A percentile compares a stretch with the other conserved stretches of the same genome.
Evolutionary conservation across 2,113 vertebrate species (phyloP).

Genomic region (Spea multiplicata): DNA sequence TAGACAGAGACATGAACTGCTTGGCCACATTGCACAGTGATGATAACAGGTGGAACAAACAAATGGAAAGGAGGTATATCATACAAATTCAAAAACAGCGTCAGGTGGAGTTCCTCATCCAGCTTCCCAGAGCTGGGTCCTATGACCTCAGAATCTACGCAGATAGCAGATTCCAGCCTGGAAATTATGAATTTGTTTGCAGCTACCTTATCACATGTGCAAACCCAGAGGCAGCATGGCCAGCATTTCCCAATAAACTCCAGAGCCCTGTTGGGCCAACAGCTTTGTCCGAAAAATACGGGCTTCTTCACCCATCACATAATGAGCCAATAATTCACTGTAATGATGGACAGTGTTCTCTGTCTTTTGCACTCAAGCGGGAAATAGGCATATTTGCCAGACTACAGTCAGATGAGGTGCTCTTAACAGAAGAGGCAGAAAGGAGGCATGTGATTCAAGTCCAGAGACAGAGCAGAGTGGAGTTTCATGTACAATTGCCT

Average conservation of each 20-base stretch:
- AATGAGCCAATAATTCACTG: conserved; percentile 44
- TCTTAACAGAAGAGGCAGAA: conserved; percentile 45
- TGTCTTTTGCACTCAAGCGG: conserved; percentile 43
- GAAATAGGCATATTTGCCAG: conserved; percentile 43
- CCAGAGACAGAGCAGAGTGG: conserved; percentile 41
- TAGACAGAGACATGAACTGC: conserved; percentile 35
- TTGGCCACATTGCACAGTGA: conserved; percentile 37
- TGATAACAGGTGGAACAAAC: conserved; percentile 30
- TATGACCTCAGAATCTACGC: conserved; percentile 50
- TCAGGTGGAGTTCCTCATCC: conserved; percentile 47
- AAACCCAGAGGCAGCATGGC: conserved; percentile 41
- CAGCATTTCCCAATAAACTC: conserved; percentile 45
- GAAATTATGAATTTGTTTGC: conserved; percentile 45
- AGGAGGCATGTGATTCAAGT: conserved; percentile 43
- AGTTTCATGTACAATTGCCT: conserved; percentile 51
- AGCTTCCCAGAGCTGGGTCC: conserved; percentile 46
- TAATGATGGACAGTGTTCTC: conserved; percentile 41
- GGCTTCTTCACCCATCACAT: conserved; percentile 47
- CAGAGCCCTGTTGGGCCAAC: conserved; percentile 51
- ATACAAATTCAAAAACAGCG: conserved; percentile 38
- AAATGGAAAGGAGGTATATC: conserved; percentile 47
- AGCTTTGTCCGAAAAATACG: conserved; percentile 45
- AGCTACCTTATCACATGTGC: conserved; percentile 51
- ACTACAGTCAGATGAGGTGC: conserved; percentile 31
- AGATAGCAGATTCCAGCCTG: conserved; percentile 38